These are phyloP conservation scores for Phataginus tricuspis DNA, from an alignment of 2,797 vertebrate genomes.

Conservation along the genomic window DNA sequence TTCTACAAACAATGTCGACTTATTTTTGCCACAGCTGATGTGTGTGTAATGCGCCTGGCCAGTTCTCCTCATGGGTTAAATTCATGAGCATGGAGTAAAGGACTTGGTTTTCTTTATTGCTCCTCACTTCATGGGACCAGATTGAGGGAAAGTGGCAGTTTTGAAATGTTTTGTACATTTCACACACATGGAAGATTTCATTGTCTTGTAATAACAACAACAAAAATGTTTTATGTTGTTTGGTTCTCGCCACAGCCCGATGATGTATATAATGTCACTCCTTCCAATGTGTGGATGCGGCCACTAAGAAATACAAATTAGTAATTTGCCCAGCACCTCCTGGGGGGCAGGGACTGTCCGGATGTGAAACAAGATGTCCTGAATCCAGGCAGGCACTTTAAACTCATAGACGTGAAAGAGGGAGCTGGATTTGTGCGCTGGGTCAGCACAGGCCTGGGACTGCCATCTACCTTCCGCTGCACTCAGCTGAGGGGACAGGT, in stretches of 20 bases:
- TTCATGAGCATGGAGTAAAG: neutral
- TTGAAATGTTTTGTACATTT: slow-evolving; percentile 9
- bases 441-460: neutral
- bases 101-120: slow-evolving; percentile 31
- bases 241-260: neutral
- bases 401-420: neutral
- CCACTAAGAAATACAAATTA: neutral
- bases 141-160: slow-evolving; percentile 10
- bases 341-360: neutral
- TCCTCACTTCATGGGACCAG: neutral
- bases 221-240: neutral
- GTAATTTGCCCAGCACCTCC: too few species aligned
- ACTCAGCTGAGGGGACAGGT: neutral
- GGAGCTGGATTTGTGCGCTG: neutral
- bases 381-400: neutral
- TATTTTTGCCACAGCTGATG: slow-evolving; percentile 76
- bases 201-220: neutral
- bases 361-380: neutral
- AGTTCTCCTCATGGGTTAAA: slow-evolving; percentile 6
- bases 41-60: neutral
- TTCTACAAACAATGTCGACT: slow-evolving; percentile 70
- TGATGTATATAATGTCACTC: neutral
- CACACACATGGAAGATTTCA: neutral
- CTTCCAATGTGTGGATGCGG: neutral
- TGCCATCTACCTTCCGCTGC: neutral